These are phyloP conservation scores for Tiliqua scincoides DNA, from an alignment of 2,113 vertebrate genomes.

Conservation along the genomic window DNA sequence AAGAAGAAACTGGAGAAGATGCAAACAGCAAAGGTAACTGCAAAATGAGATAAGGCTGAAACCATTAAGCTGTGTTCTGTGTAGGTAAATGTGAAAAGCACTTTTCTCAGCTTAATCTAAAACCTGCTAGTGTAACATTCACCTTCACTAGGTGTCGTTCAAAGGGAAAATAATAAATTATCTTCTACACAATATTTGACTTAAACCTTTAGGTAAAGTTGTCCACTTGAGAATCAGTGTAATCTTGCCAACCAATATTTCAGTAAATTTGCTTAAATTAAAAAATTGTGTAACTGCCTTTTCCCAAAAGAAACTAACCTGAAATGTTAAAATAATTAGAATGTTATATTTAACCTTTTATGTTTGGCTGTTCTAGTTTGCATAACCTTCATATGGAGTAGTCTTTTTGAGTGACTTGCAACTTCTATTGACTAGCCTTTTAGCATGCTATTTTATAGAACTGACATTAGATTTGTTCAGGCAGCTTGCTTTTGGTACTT, in stretches of 20 bases:
- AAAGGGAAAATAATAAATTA: neutral
- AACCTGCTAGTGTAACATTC: neutral
- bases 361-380: neutral
- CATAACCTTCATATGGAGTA: neutral
- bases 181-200: neutral
- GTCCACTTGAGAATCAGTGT: neutral
- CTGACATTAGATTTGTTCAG: neutral
- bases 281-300: neutral
- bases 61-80: neutral
- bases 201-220: neutral
- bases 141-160: neutral
- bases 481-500: neutral
- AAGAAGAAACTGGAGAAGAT: conserved; percentile 93
- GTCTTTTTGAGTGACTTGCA: neutral
- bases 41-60: neutral
- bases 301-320: neutral
- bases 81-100: neutral
- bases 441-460: neutral
- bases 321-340: neutral
- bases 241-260: neutral
- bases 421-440: neutral
- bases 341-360: neutral
- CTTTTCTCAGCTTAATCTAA: conserved; percentile 15
- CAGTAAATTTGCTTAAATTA: neutral
- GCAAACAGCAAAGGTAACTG: conserved; percentile 92